Base-by-base conservation (phyloP, 1,140 invertebrate genomes). In the Semibalanus balanoides region DNA sequence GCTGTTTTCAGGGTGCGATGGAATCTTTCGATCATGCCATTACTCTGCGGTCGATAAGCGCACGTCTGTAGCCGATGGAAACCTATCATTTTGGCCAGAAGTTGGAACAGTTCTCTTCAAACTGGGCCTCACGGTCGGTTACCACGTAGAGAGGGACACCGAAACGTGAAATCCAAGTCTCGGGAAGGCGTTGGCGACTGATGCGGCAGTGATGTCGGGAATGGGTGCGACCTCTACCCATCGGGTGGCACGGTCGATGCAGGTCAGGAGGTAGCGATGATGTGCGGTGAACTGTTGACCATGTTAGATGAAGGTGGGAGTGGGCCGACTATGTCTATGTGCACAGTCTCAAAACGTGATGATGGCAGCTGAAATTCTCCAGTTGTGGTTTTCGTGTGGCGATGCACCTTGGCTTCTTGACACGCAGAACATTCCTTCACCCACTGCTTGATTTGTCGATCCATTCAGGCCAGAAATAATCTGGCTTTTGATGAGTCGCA, bases 201-300 rank as follows among this genome's bases (percentile, higher is more conserved):
- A 76, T 9, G 76, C n/a, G 28, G 79, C 79, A 31, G 77, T 28
- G 31, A 74, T 74, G 69, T 79, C 79, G 14, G 31, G 70, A 74
- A 76, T 27, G 28, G 76, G 76, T 19, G 31, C 31, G 27, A 51
- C 76, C 70, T 76, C 76, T 35, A 25, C 73, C 76, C 30, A 81
- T 51, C 31, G 80, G 73, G 75, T 77, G 40, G 35, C 76, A 73
- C 73, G 78, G 74, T 78, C 79, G 74, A 72, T 77, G 72, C 40
- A 79, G 28, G 79, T 80, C n/a, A 80, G 64, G 11, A 80, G 35
- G 31, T 80, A 79, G 22, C 30, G 11, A n/a, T 75, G 30, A n/a
- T 3, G 73, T n/a, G 31, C 9, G 7, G 76, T 28, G 40, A 28
- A 76, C 25, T 22, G 9, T 76, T 70, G 69, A 22, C 69, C 25